Percentiles rank a stretch among this genome's conserved stretches.
phyloP scores from a whole-genome alignment of 2,113 vertebrate species.

The Rhabdomys dilectus region DNA sequence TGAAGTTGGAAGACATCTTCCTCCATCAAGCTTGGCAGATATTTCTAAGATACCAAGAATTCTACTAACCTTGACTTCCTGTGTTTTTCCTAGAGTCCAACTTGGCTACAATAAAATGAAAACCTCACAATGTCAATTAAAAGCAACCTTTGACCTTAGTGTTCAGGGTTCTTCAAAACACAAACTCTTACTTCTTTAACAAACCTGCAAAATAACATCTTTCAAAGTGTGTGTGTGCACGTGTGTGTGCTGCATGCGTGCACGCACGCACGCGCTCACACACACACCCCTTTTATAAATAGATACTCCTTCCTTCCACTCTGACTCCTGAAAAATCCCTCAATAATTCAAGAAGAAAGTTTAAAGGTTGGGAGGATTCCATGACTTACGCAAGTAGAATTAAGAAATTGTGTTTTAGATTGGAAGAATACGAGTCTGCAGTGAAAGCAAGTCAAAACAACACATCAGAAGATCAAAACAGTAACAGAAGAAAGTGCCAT shows the following conservation, averaged over 20 bases:
- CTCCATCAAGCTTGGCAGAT: neutral
- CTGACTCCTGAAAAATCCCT: neutral
- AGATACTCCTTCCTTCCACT: constrained; percentile 6
- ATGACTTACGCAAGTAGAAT: neutral
- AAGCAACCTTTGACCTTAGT: neutral
- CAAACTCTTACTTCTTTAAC: constrained; percentile 29
- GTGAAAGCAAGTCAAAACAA: neutral
- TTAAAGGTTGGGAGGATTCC: neutral
- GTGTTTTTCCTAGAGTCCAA: neutral
- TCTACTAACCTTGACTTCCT: neutral
- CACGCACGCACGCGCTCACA: no score
- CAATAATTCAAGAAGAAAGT: neutral
- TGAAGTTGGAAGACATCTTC: neutral
- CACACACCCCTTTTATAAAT: constrained; percentile 47
- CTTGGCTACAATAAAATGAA: neutral
- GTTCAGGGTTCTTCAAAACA: neutral
- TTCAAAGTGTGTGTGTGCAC: no score
- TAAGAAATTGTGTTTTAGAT: neutral
- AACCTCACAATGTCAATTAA: neutral
- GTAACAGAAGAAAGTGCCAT: neutral
- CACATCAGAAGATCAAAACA: neutral
- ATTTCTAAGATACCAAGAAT: neutral
- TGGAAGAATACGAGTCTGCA: neutral
- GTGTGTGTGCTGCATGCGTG: no score
- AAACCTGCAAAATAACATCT: constrained; percentile 18